Conservation (phyloP, 2,797 vertebrate genomes). For the Rhinichthys osculus region DNA sequence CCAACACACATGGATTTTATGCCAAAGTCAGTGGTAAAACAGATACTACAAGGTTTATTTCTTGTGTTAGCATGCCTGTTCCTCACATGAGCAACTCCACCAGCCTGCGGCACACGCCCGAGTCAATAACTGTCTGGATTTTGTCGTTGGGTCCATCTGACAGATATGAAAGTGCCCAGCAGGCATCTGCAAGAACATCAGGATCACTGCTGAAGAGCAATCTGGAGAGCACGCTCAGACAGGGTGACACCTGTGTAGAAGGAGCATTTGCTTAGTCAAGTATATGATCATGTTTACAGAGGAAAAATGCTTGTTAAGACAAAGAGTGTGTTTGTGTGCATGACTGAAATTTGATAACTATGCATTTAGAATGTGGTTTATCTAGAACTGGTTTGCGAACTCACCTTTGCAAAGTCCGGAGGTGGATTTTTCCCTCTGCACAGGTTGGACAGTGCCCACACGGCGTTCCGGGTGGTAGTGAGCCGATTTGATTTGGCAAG, state of each 20-base stretch:
- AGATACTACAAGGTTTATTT: neutral
- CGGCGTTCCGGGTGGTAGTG: conserved; percentile 91
- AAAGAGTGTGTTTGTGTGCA: neutral
- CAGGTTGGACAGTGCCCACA: conserved; percentile 92
- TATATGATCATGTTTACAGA: conserved; percentile 29
- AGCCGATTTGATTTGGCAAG: conserved; percentile 89
- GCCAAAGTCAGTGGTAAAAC: neutral
- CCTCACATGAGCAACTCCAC: conserved; percentile 92
- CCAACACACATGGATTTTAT: conserved; percentile 54
- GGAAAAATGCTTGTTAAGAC: neutral
- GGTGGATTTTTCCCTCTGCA: conserved; percentile 93
- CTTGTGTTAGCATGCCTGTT: neutral
- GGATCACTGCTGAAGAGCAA: conserved; percentile 90
- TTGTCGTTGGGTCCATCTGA: conserved; percentile 93
- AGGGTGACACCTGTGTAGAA: conserved; percentile 84
- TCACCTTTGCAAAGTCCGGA: conserved; percentile 90
- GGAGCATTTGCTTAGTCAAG: conserved; percentile 60
- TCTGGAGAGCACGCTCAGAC: conserved; percentile 87
- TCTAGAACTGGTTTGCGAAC: neutral
- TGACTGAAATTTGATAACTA: neutral
- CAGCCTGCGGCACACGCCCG: conserved; percentile 89
- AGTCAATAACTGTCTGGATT: conserved; percentile 93
- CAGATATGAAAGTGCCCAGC: conserved; percentile 92
- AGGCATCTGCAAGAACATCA: conserved; percentile 90
- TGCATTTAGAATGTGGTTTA: conserved; percentile 15